Evolutionary conservation across 2,888 invertebrate species (phyloP).

Genomic region (Oligia fasciuncula): DNA sequence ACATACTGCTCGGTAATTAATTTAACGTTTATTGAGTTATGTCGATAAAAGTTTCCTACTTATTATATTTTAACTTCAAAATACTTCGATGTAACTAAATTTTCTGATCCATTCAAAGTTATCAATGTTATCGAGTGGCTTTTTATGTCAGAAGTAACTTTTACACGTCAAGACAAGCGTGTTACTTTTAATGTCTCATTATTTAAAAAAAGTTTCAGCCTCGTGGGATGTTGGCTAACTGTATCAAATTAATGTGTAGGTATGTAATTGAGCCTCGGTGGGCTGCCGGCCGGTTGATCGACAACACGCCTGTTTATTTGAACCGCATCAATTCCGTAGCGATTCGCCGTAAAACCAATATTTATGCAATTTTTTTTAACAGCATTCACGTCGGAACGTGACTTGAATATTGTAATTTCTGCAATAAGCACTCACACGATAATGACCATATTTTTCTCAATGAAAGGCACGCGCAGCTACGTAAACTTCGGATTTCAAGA

Average conservation of each 20-base stretch:
- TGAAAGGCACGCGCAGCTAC: conserved; percentile 72
- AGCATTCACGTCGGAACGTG: conserved; percentile 74
- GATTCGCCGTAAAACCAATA: conserved; percentile 71
- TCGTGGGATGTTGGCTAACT: conserved; percentile 60
- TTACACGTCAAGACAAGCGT: conserved; percentile 37
- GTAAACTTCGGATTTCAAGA: conserved; percentile 74
- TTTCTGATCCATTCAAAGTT: conserved; percentile 30
- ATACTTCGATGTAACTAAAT: conserved; percentile 25
- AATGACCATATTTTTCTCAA: conserved; percentile 80
- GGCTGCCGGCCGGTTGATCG: conserved; percentile 67
- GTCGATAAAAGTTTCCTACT: conserved; percentile 42
- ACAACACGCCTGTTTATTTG: conserved; percentile 76
- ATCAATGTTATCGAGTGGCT: conserved; percentile 31
- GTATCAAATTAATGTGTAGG: conserved; percentile 63
- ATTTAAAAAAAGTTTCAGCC: conserved; percentile 58
- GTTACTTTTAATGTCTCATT: conserved; percentile 56
- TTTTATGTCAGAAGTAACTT: conserved; percentile 31
- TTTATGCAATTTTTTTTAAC: conserved; percentile 75
- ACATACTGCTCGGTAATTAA: conserved; percentile 53
- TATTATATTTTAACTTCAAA: conserved; percentile 35
- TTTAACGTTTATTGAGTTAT: conserved; percentile 56
- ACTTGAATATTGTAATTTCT: conserved; percentile 79
- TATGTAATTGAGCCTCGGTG: conserved; percentile 53
- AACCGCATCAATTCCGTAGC: conserved; percentile 75
- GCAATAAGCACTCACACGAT: conserved; percentile 74